phyloP scores from a whole-genome alignment of 2,888 invertebrate species.

The Lepidocyrtoides sp. region DNA sequence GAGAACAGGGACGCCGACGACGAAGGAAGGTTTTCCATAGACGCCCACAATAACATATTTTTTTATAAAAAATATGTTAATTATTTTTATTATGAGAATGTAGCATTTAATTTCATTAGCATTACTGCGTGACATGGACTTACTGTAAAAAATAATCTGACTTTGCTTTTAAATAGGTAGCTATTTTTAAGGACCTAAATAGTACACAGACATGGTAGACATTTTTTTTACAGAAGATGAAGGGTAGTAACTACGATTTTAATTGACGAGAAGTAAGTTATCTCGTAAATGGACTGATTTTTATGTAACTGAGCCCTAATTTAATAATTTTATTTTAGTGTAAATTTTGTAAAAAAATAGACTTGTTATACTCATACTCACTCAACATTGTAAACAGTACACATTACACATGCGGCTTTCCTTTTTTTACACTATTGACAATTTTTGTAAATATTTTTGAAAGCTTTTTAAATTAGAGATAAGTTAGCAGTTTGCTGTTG shows the following conservation, averaged over 20 bases:
- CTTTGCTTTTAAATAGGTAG: neutral
- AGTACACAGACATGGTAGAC: no score
- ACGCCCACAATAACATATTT: conserved; percentile 15
- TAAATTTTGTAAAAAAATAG: conserved; percentile 13
- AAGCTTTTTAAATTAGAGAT: neutral
- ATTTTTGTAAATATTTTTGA: conserved; percentile 12
- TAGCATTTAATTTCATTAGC: no score
- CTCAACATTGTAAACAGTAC: neutral
- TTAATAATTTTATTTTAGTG: neutral
- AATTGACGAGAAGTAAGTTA: neutral
- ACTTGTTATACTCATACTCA: no score
- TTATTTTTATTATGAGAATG: no score
- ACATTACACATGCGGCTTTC: conserved; percentile 16
- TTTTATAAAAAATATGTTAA: neutral
- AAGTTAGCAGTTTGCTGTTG: conserved; percentile 60
- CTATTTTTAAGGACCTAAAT: neutral
- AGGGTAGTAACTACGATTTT: neutral
- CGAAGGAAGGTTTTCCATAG: conserved; percentile 51
- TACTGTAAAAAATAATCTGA: neutral
- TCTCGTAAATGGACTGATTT: conserved; percentile 56
- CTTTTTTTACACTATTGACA: neutral
- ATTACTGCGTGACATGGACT: neutral
- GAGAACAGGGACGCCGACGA: conserved; percentile 21
- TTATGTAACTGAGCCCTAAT: neutral
- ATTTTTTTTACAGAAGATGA: no score